Evolutionary conservation across 2,797 vertebrate genomes (phyloP), one percentile per base, ranked within the genome.

Genomic region (Podarcis siculus): DNA sequence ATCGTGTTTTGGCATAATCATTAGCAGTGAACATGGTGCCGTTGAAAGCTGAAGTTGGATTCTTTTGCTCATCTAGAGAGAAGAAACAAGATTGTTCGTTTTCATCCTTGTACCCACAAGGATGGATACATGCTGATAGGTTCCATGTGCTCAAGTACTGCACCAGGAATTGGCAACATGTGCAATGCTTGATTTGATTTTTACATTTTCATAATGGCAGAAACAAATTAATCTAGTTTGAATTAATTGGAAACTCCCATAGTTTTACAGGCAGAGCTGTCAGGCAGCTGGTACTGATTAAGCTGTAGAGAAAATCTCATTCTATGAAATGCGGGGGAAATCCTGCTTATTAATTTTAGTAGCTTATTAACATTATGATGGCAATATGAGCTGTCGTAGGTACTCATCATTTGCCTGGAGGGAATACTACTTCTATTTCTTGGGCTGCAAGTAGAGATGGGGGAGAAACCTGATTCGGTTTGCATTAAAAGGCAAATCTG

Each of bases 281-380:
- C 84, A 87, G 75, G 86, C 82, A 89, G 82, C 83, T 93, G 78
- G 79, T 67, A 79, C 66, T 88, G 85, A 92, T 89, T 61, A 94
- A 94, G 23, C 3, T 89, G 19, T 90, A 91, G 55, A 82, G 94
- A 72, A 82, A 90, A 92, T 90, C 93, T 93, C 89, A 91, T 91
- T 21, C 90, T 87, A 21, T 72, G 87, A 92, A 95, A 90, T 79
- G 25, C 13, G 35, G 0, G 2, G 35, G 39, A 83, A 82, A 85
- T 80, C 39, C 30, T 19, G 9, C 42, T 45, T 30, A 27, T 79
- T 90, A 90, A 91, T 92, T 94, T 93, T 92, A 92, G 87, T 85
- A 91, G 84, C 85, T 91, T 91, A 92, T 87, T 90, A 93, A 95
- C 83, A 83, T 85, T 94, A 87, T 77, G 82, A 90, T 93, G 90